Conservation (phyloP, 2,113 vertebrate species). For the Trogon melanurus region DNA sequence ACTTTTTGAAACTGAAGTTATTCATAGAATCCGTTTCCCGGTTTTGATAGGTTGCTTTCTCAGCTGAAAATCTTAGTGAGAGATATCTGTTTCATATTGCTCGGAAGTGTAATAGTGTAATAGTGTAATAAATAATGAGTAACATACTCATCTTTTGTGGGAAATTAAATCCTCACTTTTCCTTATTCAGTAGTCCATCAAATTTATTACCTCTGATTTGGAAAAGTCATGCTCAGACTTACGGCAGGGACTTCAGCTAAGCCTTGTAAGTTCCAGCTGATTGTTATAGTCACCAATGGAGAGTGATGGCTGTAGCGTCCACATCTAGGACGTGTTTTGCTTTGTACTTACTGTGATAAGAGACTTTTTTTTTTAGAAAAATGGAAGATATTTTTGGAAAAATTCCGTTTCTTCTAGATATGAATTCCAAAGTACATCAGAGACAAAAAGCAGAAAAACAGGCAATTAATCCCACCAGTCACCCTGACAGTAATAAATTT, state of each 20-base stretch:
- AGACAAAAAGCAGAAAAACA: background rate
- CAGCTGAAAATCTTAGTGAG: background rate
- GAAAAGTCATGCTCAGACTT: background rate
- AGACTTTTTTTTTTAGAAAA: background rate
- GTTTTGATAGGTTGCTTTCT: background rate
- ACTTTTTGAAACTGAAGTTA: background rate
- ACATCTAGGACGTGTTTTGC: rapidly evolving
- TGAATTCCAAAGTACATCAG: background rate
- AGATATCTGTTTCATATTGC: background rate
- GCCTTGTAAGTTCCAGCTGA: background rate
- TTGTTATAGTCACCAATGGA: background rate
- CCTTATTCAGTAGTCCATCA: background rate
- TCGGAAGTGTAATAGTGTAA: background rate
- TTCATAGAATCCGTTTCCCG: background rate
- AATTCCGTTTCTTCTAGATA: background rate
- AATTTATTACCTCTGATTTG: background rate
- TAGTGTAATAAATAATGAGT: background rate
- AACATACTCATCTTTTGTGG: rapidly evolving
- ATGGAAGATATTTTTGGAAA: background rate
- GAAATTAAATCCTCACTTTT: background rate
- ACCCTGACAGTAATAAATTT: constrained; percentile 16
- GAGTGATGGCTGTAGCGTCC: background rate
- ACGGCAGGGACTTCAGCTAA: background rate
- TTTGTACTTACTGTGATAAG: background rate
- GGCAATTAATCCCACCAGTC: constrained; percentile 17